Evolutionary conservation across 2,888 invertebrate species (phyloP).

Genomic region (Acronicta aceris): DNA sequence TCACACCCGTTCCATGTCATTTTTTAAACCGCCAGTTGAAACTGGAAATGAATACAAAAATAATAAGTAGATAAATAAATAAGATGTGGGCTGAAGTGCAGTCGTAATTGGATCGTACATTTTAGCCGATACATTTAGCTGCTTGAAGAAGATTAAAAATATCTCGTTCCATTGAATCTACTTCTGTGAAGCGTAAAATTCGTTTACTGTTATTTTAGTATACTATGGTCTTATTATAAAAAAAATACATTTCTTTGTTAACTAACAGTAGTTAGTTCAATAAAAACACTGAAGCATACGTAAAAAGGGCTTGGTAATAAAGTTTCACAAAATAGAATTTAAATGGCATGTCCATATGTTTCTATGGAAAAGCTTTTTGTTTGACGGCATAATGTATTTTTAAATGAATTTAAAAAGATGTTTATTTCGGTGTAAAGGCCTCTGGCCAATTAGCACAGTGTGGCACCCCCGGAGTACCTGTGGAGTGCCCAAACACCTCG

Average conservation of each 20-base stretch:
- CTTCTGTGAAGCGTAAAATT: neutral
- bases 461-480: slow-evolving; percentile 37
- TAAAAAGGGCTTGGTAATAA: slow-evolving; percentile 19
- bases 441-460: slow-evolving; percentile 74
- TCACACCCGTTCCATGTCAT: too few relatives aligned
- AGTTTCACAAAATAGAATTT: slow-evolving; percentile 25
- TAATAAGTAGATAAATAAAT: too few relatives aligned
- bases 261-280: neutral
- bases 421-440: slow-evolving; percentile 56
- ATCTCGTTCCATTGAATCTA: neutral
- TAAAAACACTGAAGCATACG: slow-evolving; percentile 19
- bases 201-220: too few relatives aligned
- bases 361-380: slow-evolving; percentile 66
- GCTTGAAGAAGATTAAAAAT: neutral
- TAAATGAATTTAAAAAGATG: slow-evolving; percentile 76
- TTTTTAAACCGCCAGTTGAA: too few relatives aligned
- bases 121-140: neutral
- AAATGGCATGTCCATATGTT: slow-evolving; percentile 59
- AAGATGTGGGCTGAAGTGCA: too few relatives aligned
- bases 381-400: slow-evolving; percentile 79
- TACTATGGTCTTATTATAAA: too few relatives aligned
- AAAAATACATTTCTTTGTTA: neutral
- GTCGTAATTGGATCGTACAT: neutral
- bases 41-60: too few relatives aligned
- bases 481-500: slow-evolving; percentile 42